Base-by-base conservation (phyloP, 2,113 vertebrate genomes). In the Cygnus buccinator region DNA sequence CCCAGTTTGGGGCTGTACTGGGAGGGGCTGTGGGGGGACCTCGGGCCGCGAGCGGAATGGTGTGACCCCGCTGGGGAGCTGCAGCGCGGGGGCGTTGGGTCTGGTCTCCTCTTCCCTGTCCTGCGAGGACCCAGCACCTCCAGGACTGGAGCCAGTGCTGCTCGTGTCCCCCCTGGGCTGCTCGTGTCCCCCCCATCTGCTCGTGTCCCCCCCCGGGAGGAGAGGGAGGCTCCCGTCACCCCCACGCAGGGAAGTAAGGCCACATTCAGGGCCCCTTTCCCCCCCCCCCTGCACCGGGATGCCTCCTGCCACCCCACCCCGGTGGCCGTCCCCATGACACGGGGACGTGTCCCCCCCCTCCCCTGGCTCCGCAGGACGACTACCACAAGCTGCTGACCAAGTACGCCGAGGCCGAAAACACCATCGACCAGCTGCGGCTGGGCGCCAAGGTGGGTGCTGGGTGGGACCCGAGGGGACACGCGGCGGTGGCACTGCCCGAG, bases 381-480 rank as follows among this genome's bases (percentile, higher is more conserved):
- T 98, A 99, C 95, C 98, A 98, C 97, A 99, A 93, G 88, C 98
- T 99, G 95, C 98, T 99, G 97, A 99, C 98, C 72, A 99, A 99
- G 96, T 99, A 99, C 1, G 99, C 99, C 0, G 99, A 99, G 95
- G 99, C 99, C 0, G 98, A 99, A 93, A 99, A 99, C 97, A 99
- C 99, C 87, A 99, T 99, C 17, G 99, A 99, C 98, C 98, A 98
- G 66, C 98, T 99, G 83, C 98, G 99, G 70, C 97, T 99, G 37
- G 98, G 98, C 21, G 99, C 99, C 80, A 99, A 99, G 99, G 99
- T 99, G 97, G 58, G 55, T 25, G 33, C 35, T 25, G 25, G 37
- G n/a, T 46, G 16, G 14, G 58, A 29, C 0, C 26, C 15, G 17
- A 7, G 37, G 37, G 25, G 50, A 25, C 23, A 4, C 23, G 3